Conservation (phyloP, 2,797 vertebrate genomes). For the Acomys russatus region DNA sequence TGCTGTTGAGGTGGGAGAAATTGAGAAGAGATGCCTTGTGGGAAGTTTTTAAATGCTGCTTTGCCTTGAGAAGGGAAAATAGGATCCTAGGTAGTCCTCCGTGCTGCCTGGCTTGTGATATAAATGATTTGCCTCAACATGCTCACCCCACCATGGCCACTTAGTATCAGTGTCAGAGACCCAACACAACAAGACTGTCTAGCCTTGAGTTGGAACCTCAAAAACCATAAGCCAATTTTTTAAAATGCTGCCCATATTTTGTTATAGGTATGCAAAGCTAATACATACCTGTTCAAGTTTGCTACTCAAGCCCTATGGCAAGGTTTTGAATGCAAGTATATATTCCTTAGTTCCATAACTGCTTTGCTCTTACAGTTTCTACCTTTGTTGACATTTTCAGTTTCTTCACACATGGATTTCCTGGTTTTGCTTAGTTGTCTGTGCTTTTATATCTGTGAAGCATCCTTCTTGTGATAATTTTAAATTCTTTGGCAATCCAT, state of each 20-base stretch:
- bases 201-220: not conserved
- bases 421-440: constrained; percentile 1
- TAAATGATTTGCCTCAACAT: not conserved
- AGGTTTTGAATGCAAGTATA: not conserved
- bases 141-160: not conserved
- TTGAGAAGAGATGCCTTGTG: not conserved
- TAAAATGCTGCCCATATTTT: not conserved
- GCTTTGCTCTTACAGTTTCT: not conserved
- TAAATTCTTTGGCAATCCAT: not conserved
- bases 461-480: not conserved
- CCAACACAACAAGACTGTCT: not conserved
- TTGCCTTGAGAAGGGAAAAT: not conserved
- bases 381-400: not conserved
- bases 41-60: not conserved
- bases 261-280: not conserved
- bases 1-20: not conserved
- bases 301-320: not conserved
- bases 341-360: not conserved
- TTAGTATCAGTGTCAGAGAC: not conserved
- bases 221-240: not conserved
- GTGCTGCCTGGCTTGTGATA: not conserved
- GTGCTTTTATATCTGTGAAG: not conserved
- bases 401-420: not conserved
- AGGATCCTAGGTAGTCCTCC: not conserved
- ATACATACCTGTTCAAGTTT: not conserved